Percentiles rank a stretch among this genome's conserved stretches.
These are phyloP conservation scores for Noctua janthe DNA, from an alignment of 2,888 invertebrate genomes.

Conservation along the genomic window DNA sequence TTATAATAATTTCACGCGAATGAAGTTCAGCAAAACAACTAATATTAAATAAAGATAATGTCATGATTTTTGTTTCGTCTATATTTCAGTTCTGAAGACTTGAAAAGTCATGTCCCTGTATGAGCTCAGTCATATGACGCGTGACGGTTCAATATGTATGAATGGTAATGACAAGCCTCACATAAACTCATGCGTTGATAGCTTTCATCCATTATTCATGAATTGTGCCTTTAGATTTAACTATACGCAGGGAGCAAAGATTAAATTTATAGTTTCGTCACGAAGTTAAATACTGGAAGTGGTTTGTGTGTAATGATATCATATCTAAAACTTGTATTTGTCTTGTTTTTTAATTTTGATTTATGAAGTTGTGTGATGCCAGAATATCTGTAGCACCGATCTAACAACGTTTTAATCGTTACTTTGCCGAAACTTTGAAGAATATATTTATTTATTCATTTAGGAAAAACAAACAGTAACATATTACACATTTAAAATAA, in stretches of 20 bases:
- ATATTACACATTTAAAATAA: too few relatives aligned
- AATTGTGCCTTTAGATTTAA: background rate
- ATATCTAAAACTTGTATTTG: background rate
- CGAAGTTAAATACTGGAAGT: background rate
- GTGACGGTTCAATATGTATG: background rate
- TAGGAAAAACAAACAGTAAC: too few relatives aligned
- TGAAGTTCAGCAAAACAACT: too few relatives aligned
- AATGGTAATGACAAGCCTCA: constrained; percentile 3
- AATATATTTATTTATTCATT: too few relatives aligned
- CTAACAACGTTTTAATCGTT: background rate
- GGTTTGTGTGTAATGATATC: background rate
- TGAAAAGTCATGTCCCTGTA: background rate
- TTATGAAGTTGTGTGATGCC: background rate
- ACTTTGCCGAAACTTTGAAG: background rate
- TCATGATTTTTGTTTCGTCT: background rate
- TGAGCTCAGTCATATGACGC: too few relatives aligned
- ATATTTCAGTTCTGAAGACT: background rate
- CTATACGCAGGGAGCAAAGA: background rate
- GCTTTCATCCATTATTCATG: constrained; percentile 24
- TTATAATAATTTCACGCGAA: too few relatives aligned
- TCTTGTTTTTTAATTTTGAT: background rate
- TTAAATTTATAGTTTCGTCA: background rate
- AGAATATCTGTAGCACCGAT: background rate
- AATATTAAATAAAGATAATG: background rate
- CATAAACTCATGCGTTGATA: constrained; percentile 2